A percentile compares a stretch with the other conserved stretches of the same genome.
These are phyloP conservation scores for Orthosia incerta DNA, from an alignment of 2,888 invertebrate genomes.

Conservation along the genomic window DNA sequence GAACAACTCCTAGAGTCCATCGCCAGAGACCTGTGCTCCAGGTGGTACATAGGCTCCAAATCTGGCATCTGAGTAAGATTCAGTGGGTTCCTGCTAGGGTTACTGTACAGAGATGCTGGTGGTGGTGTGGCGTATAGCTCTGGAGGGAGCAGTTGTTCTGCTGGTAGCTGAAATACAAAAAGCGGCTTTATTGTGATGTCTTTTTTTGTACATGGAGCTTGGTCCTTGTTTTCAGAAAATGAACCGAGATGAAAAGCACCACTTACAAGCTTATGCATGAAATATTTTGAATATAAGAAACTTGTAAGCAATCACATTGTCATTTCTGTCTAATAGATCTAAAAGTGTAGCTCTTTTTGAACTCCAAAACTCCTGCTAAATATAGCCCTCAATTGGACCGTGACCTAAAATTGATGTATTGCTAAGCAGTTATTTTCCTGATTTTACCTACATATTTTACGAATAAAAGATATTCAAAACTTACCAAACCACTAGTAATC, in stretches of 20 bases:
- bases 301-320: too few relatives aligned
- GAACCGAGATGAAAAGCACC: too few relatives aligned
- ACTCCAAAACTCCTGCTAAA: too few relatives aligned
- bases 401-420: not conserved
- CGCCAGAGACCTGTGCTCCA: conserved; percentile 69
- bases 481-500: conserved; percentile 86
- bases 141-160: conserved; percentile 87
- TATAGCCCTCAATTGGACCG: accelerated
- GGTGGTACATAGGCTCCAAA: conserved; percentile 77
- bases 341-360: too few relatives aligned
- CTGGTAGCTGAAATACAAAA: conserved; percentile 79
- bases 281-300: too few relatives aligned
- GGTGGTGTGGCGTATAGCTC: conserved; percentile 83
- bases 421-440: not conserved
- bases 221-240: too few relatives aligned
- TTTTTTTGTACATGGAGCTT: too few relatives aligned
- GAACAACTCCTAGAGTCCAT: conserved; percentile 81
- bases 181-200: too few relatives aligned
- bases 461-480: conserved; percentile 61
- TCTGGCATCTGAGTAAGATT: conserved; percentile 85
- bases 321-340: too few relatives aligned
- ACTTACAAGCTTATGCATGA: too few relatives aligned
- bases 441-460: not conserved
- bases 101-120: conserved; percentile 82
- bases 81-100: conserved; percentile 81